Conservation (phyloP, 92 coral and sea anemone genomes). For the Zoanthus sociatus region DNA sequence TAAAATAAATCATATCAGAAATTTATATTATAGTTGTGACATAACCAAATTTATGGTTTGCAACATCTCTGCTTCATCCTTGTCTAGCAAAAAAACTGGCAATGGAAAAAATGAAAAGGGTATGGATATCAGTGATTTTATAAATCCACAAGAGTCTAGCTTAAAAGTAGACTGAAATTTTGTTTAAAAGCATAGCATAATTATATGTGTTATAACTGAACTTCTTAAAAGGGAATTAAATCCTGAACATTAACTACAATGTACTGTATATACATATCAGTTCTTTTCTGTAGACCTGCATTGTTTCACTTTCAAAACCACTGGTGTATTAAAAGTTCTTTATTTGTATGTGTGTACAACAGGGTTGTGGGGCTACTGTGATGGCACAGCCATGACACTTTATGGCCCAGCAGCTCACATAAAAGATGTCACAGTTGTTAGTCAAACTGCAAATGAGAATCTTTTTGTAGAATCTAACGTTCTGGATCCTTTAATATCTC, state of each 20-base stretch:
- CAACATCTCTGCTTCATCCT: neutral
- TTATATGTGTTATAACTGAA: neutral
- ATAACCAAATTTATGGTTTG: neutral
- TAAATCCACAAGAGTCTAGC: neutral
- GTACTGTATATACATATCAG: neutral
- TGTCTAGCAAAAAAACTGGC: neutral
- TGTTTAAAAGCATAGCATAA: neutral
- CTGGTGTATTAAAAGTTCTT: neutral
- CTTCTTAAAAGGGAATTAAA: neutral
- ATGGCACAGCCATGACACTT: neutral
- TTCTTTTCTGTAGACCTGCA: neutral
- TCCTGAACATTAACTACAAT: neutral
- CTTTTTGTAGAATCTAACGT: neutral
- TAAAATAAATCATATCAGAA: neutral
- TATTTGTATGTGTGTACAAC: neutral
- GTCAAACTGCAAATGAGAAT: neutral
- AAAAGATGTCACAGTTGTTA: constrained; percentile 7
- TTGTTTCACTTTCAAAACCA: neutral
- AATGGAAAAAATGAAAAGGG: neutral
- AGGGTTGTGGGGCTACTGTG: neutral
- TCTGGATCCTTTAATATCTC: constrained; percentile 31
- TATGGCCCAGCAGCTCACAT: neutral
- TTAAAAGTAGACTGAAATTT: neutral
- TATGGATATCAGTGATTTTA: neutral
- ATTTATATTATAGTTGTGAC: neutral